Percentiles rank a stretch among this genome's conserved stretches.
Conservation (phyloP, 2,797 vertebrate species). For the Rhyacichthys aspro region DNA sequence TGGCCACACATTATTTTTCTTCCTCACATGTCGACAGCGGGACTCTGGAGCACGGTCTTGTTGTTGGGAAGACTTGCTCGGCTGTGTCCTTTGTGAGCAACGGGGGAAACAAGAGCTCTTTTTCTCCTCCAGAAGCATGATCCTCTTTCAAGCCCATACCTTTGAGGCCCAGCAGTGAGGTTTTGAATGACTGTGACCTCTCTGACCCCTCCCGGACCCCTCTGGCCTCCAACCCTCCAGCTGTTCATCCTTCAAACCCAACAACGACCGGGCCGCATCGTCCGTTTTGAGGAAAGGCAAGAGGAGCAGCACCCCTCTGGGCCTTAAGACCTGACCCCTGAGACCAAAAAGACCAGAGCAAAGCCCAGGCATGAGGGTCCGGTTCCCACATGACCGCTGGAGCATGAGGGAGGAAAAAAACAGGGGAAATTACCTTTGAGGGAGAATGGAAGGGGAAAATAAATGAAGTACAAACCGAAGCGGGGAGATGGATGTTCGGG, state of each 20-base stretch:
- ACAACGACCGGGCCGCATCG: constrained; percentile 52
- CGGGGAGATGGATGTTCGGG: constrained; percentile 53
- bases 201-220: constrained; percentile 60
- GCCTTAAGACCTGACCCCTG: constrained; percentile 57
- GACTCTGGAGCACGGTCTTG: constrained; percentile 38
- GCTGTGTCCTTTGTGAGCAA: constrained; percentile 72
- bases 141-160: constrained; percentile 77
- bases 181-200: constrained; percentile 80
- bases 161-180: constrained; percentile 73
- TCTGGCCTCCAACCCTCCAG: constrained; percentile 68
- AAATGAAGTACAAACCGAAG: neutral
- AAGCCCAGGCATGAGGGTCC: constrained; percentile 45
- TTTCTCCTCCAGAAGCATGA: constrained; percentile 75
- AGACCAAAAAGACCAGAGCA: constrained; percentile 61
- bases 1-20: too few species aligned
- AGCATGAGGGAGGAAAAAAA: constrained; percentile 56
- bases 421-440: constrained; percentile 44
- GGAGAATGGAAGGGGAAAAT: constrained; percentile 6
- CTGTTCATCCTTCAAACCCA: constrained; percentile 67
- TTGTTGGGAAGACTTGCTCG: constrained; percentile 65
- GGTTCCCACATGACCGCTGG: constrained; percentile 62
- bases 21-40: too few species aligned
- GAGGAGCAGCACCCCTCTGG: constrained; percentile 61
- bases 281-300: constrained; percentile 46
- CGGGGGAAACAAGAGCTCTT: constrained; percentile 77